Evolutionary conservation across 2,113 vertebrate species (phyloP).

Genomic region (Gopherus flavomarginatus): DNA sequence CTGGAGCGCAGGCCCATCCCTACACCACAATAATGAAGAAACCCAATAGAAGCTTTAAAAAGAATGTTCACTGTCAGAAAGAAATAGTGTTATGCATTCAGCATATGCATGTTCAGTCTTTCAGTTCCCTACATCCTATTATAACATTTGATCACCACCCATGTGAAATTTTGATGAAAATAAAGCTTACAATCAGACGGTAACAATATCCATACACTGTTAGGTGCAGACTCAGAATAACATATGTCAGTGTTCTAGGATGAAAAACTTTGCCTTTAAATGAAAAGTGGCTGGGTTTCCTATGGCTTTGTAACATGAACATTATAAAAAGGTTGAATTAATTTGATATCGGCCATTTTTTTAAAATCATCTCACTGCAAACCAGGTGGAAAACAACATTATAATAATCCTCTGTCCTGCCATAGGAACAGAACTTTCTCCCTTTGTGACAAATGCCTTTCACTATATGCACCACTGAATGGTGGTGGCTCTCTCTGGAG

Average conservation of each 20-base stretch:
- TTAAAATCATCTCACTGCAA: background rate
- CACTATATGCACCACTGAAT: background rate
- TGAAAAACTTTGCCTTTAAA: background rate
- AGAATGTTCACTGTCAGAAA: background rate
- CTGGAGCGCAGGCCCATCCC: background rate
- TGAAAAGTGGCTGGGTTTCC: background rate
- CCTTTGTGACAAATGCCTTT: background rate
- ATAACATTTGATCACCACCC: background rate
- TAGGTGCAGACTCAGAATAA: background rate
- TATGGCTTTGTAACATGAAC: background rate
- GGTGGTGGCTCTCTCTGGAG: background rate
- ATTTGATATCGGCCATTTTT: background rate
- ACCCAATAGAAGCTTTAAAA: background rate
- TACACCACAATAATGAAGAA: background rate
- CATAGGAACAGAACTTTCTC: constrained; percentile 13
- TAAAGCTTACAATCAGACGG: background rate
- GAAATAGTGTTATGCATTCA: fast-evolving
- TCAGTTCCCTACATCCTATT: background rate
- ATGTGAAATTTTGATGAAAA: background rate
- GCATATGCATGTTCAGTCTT: background rate
- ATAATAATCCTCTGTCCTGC: background rate
- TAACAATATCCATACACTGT: background rate
- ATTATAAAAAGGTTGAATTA: background rate
- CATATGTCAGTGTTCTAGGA: fast-evolving
- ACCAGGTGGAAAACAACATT: background rate